Evolutionary conservation across 2,113 vertebrate genomes (phyloP), one percentile per base, ranked within the genome.

Genomic region (Conger conger): DNA sequence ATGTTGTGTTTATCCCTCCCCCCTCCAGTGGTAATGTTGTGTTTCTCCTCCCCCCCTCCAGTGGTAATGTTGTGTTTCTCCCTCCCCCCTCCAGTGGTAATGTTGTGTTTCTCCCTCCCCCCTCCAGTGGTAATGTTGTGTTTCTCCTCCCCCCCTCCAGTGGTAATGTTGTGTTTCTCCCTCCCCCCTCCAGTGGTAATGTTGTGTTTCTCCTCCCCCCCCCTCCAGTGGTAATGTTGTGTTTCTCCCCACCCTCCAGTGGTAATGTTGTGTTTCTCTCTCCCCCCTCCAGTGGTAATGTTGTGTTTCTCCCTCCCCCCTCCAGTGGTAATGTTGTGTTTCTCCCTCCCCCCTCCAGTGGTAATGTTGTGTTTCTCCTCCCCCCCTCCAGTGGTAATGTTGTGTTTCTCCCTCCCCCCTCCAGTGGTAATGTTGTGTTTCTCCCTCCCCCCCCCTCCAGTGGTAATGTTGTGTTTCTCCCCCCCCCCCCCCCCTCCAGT

Each of bases 1-100:
- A 99, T 57, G 89, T 97, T 40, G 98, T 99, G 8, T n/a, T n/a
- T n/a, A n/a, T n/a, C n/a, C n/a, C n/a, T n/a, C n/a, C n/a, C n/a
- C n/a, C n/a, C n/a, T n/a, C n/a, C 88, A 99, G 98, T 83, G 98
- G 98, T 4, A 99, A 99, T 57, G 89, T 97, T 40, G 98, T 99
- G 8, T n/a, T n/a, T n/a, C n/a, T n/a, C n/a, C n/a, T n/a, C n/a
- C n/a, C n/a, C n/a, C n/a, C n/a, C n/a, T n/a, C n/a, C 88, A 99
- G 98, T 83, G 98, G 98, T 4, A 99, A 99, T 57, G 89, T 97
- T 40, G 98, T 99, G 8, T n/a, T n/a, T n/a, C 76, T 50, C 89
- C 63, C 92, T 88, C 45, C 79, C 78, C 53, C 68, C 82, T 68
- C 87, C 92, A 92, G 45, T 87, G 94, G 93, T 93, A 92, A 94